These are phyloP conservation scores for Mormyrops boulengeri DNA, from an alignment of 2,797 vertebrate genomes.

Conservation along the genomic window DNA sequence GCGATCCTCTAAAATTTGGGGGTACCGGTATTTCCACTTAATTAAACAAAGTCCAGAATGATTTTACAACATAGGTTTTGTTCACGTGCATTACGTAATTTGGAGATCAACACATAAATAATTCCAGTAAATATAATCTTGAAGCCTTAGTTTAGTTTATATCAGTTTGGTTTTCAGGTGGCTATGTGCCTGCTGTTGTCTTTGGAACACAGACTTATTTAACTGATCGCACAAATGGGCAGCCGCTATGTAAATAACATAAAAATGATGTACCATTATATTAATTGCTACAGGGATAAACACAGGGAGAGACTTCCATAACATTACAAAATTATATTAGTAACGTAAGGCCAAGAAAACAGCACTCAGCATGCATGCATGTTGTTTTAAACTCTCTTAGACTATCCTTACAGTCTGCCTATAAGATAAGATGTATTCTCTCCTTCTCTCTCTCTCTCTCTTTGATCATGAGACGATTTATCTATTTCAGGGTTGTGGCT, in stretches of 20 bases:
- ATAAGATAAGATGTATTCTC: neutral
- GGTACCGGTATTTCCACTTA: neutral
- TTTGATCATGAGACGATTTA: neutral
- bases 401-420: neutral
- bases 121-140: neutral
- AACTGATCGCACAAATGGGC: neutral
- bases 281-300: neutral
- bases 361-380: neutral
- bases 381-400: neutral
- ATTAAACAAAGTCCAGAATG: neutral
- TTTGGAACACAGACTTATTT: neutral
- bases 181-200: neutral
- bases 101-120: neutral
- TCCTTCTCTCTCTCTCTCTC: too few species aligned
- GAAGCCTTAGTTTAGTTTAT: neutral
- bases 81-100: neutral
- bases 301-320: neutral
- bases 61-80: neutral
- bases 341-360: neutral
- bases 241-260: neutral
- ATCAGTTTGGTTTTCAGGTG: neutral
- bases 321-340: neutral
- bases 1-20: neutral
- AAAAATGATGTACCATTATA: neutral
- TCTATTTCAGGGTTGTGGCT: neutral